Conservation (phyloP, 2,888 invertebrate genomes). For the Halocaridina rubra region DNA sequence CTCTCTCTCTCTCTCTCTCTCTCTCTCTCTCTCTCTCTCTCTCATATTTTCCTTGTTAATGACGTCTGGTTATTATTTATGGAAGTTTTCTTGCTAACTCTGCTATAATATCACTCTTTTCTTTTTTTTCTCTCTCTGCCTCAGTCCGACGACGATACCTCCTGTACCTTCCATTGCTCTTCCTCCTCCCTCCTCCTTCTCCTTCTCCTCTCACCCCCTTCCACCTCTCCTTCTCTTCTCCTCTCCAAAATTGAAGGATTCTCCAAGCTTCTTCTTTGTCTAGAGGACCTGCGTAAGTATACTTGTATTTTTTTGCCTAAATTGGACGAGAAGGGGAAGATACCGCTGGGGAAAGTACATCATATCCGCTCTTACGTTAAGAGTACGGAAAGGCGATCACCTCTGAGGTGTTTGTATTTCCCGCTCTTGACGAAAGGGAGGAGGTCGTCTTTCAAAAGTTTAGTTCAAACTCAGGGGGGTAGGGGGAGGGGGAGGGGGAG, state of each 20-base stretch:
- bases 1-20: constrained; percentile 14
- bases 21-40: neutral
- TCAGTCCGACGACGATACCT: neutral
- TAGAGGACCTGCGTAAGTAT: constrained; percentile 42
- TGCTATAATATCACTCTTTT: neutral
- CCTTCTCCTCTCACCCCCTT: neutral
- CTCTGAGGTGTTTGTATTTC: constrained; percentile 42
- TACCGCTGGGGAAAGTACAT: constrained; percentile 4
- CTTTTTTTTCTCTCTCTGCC: neutral
- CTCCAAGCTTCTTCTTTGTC: constrained; percentile 50
- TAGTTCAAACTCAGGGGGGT: constrained; percentile 30
- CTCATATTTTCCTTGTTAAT: neutral
- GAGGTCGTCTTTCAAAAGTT: constrained; percentile 39
- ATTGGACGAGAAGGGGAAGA: constrained; percentile 43
- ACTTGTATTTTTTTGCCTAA: constrained; percentile 51
- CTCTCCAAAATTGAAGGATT: constrained; percentile 32
- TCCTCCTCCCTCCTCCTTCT: neutral
- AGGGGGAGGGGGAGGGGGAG: constrained; percentile 29
- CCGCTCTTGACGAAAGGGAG: constrained; percentile 29
- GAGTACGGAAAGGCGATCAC: constrained; percentile 25
- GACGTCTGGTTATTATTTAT: too few relatives aligned
- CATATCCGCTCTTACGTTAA: constrained; percentile 30
- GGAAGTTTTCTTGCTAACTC: neutral
- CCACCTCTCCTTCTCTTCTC: constrained; percentile 24
- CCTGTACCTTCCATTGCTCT: neutral